Percentiles rank a stretch among this genome's conserved stretches.
These are phyloP conservation scores for Choreutis nemorana DNA, from an alignment of 2,888 invertebrate genomes.

Conservation along the genomic window DNA sequence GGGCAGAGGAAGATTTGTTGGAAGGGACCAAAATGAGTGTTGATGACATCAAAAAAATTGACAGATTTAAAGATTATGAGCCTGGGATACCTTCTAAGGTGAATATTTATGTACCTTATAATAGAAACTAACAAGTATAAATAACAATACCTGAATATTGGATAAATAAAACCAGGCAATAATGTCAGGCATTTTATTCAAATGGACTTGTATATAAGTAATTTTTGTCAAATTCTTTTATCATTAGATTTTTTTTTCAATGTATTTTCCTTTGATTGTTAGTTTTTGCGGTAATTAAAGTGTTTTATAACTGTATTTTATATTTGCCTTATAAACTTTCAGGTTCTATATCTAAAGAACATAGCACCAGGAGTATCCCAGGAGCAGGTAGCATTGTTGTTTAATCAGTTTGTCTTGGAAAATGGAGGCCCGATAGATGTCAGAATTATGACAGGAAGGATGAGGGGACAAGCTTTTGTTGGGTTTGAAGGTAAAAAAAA, in stretches of 20 bases:
- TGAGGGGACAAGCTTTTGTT: constrained; percentile 69
- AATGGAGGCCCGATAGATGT: constrained; percentile 48
- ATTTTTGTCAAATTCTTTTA: background rate
- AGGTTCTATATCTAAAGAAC: constrained; percentile 67
- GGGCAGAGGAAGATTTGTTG: constrained; percentile 37
- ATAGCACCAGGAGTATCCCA: constrained; percentile 49
- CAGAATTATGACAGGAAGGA: constrained; percentile 57
- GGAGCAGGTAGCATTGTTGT: constrained; percentile 51
- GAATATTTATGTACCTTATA: constrained; percentile 7
- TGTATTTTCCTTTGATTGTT: constrained; percentile 4
- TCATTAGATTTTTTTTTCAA: no score
- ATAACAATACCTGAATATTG: no score
- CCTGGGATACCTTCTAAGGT: constrained; percentile 62
- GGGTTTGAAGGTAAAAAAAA: constrained; percentile 59
- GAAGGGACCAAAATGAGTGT: constrained; percentile 56
- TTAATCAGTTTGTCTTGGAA: constrained; percentile 49
- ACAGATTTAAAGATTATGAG: constrained; percentile 60
- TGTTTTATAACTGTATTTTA: constrained; percentile 1
- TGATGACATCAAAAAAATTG: constrained; percentile 61
- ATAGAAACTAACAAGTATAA: no score
- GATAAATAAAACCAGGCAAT: no score
- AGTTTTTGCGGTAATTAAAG: background rate
- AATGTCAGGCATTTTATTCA: no score
- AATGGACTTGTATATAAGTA: no score
- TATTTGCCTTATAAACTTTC: constrained; percentile 15